phyloP scores from a whole-genome alignment of 2,888 invertebrate genomes.

The Nysson spinosus region DNA sequence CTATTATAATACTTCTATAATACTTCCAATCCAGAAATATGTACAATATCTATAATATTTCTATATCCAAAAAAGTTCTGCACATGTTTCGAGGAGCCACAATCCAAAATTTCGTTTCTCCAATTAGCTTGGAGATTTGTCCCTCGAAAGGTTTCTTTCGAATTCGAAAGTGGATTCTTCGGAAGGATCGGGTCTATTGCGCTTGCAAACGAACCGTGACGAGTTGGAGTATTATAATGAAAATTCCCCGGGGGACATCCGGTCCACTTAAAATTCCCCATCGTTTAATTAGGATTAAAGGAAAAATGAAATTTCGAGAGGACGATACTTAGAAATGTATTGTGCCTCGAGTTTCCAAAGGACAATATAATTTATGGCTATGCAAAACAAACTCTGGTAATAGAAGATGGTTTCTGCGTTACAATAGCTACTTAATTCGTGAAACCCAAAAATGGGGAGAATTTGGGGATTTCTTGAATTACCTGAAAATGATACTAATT shows the following conservation, averaged over 20 bases:
- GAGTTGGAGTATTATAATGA: constrained; percentile 6
- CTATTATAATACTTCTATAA: no score
- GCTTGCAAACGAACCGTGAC: constrained; percentile 9
- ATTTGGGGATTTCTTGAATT: no score
- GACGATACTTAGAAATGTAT: background rate
- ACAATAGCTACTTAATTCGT: no score
- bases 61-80: no score
- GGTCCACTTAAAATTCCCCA: background rate
- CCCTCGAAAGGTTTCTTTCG: constrained; percentile 1
- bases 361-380: background rate
- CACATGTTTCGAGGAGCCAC: no score
- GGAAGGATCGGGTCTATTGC: background rate
- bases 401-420: no score
- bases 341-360: background rate
- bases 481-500: no score
- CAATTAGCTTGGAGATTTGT: constrained; percentile 29
- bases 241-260: background rate
- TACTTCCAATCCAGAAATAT: no score
- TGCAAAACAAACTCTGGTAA: no score
- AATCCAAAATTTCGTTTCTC: constrained; percentile 10
- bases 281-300: constrained; percentile 4
- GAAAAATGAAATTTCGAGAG: background rate
- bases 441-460: no score
- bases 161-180: constrained; percentile 3
- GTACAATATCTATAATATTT: no score